Conservation (phyloP, 2,888 invertebrate species). For the Anaspis maculata region DNA sequence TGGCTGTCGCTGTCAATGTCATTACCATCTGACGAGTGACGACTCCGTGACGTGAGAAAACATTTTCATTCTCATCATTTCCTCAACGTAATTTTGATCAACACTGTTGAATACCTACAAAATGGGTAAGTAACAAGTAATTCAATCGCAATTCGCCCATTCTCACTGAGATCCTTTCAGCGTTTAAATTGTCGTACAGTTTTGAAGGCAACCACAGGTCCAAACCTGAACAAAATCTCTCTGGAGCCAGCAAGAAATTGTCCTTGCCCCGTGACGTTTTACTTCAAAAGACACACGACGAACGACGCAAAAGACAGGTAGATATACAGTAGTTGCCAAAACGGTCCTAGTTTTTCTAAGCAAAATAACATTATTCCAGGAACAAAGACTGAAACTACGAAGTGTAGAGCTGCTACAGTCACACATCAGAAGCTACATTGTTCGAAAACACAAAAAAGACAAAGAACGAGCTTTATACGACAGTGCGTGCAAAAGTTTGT, state of each 20-base stretch:
- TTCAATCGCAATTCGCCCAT: no score
- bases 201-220: slow-evolving; percentile 89
- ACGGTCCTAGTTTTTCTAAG: slow-evolving; percentile 1
- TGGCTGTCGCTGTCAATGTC: no score
- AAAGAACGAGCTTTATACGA: slow-evolving; percentile 65
- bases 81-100: no score
- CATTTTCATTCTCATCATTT: no score
- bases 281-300: slow-evolving; percentile 73
- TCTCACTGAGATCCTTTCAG: no score
- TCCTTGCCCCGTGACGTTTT: slow-evolving; percentile 63
- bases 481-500: slow-evolving; percentile 41
- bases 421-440: slow-evolving; percentile 65
- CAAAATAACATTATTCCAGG: slow-evolving; percentile 38
- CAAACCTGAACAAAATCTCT: slow-evolving; percentile 80
- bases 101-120: no score
- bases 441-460: slow-evolving; percentile 58
- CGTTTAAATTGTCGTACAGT: slow-evolving; percentile 48
- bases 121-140: no score
- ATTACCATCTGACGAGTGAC: no score
- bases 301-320: slow-evolving; percentile 83
- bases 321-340: slow-evolving; percentile 18
- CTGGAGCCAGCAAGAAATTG: slow-evolving; percentile 73
- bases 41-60: no score
- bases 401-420: slow-evolving; percentile 79
- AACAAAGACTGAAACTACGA: slow-evolving; percentile 62